A percentile compares a stretch with the other conserved stretches of the same genome.
Evolutionary conservation across 1,140 invertebrate genomes (phyloP).

Genomic region (Oreohelix idahoensis): DNA sequence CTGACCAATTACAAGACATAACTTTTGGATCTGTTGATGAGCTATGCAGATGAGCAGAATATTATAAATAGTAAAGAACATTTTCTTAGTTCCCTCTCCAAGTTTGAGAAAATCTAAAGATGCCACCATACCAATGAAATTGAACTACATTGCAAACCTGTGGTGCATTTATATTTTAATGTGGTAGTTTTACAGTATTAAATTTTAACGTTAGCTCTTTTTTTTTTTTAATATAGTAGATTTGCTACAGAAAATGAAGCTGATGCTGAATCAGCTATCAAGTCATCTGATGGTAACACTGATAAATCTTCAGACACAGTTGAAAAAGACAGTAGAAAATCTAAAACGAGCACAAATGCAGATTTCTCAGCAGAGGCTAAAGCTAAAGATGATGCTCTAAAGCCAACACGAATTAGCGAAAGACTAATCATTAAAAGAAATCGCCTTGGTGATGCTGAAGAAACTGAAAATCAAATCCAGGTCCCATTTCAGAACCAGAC

Average conservation of each 20-base stretch:
- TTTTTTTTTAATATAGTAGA: not conserved
- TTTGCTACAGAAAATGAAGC: conserved; percentile 1
- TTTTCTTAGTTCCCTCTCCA: not conserved
- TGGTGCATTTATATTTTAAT: too few species aligned
- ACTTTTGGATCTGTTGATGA: too few species aligned
- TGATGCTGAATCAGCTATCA: not conserved
- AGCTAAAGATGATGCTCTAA: conserved; percentile 20
- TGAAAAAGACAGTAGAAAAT: not conserved
- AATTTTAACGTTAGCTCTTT: not conserved
- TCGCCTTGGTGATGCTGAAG: conserved; percentile 30
- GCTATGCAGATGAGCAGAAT: too few species aligned
- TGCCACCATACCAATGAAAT: not conserved
- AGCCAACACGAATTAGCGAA: conserved; percentile 33
- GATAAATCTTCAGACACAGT: not conserved
- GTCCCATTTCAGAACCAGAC: not conserved
- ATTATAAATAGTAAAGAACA: not conserved
- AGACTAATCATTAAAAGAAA: conserved; percentile 36
- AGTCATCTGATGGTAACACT: not conserved
- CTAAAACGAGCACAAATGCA: not conserved
- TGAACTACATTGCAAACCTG: not conserved
- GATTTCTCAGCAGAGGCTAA: conserved; percentile 1
- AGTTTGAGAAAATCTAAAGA: not conserved
- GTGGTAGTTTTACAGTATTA: not conserved
- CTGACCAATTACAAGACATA: too few species aligned
- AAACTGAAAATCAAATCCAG: not conserved